Conservation (phyloP, 1,140 invertebrate genomes). For the Cotesia typhae region DNA sequence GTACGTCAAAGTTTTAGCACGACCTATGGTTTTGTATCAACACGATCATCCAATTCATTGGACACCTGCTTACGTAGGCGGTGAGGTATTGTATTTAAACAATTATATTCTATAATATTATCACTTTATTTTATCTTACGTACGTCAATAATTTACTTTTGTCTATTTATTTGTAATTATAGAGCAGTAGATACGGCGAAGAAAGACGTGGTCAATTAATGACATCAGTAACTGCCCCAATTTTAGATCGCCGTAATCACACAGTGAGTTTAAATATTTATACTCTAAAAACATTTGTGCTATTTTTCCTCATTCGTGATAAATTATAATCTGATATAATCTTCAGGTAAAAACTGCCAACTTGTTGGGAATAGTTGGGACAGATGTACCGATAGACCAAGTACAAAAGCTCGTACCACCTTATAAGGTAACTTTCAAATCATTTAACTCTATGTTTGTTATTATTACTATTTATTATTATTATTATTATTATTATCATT, state of each 20-base stretch:
- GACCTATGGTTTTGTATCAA: constrained; percentile 91
- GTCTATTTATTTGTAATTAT: constrained; percentile 44
- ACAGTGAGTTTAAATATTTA: constrained; percentile 71
- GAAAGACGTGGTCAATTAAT: constrained; percentile 81
- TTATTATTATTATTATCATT: constrained; percentile 6
- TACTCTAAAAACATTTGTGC: neutral
- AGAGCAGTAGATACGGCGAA: constrained; percentile 74
- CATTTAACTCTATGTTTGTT: constrained; percentile 33
- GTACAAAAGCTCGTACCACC: constrained; percentile 91
- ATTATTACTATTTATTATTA: constrained; percentile 16
- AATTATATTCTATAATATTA: neutral
- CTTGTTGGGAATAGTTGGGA: constrained; percentile 92
- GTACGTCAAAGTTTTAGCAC: constrained; percentile 88
- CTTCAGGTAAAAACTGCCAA: constrained; percentile 81
- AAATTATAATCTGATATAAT: constrained; percentile 26
- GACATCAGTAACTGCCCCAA: constrained; percentile 90
- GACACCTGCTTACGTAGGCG: constrained; percentile 89
- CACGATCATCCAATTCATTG: constrained; percentile 89
- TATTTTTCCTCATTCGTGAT: constrained; percentile 13
- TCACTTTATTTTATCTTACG: neutral
- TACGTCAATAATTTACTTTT: neutral
- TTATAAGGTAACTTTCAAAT: constrained; percentile 76
- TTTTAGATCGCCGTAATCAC: constrained; percentile 90
- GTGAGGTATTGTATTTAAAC: constrained; percentile 72
- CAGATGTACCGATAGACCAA: constrained; percentile 91